These are phyloP conservation scores for Oophaga sylvatica DNA, from an alignment of 2,797 vertebrate species.

Conservation along the genomic window DNA sequence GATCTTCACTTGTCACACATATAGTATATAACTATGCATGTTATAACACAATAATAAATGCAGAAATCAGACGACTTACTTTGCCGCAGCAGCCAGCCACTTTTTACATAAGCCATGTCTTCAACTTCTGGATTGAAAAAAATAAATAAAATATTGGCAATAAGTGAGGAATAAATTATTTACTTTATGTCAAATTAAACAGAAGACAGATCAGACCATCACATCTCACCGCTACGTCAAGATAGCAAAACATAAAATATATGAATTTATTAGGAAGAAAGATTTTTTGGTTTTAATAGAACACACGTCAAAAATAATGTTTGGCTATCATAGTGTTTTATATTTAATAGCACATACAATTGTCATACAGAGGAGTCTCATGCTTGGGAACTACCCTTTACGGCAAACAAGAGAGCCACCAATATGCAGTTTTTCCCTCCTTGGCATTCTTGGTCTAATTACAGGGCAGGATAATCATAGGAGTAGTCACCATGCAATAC, in stretches of 20 bases:
- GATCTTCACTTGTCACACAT: neutral
- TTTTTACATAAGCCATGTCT: conserved; percentile 83
- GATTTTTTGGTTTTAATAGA: neutral
- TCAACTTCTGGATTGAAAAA: conserved; percentile 62
- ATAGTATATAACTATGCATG: neutral
- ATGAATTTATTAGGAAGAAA: neutral
- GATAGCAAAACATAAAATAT: neutral
- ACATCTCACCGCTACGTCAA: neutral
- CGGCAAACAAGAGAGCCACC: too few species aligned
- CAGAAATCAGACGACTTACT: conserved; percentile 76
- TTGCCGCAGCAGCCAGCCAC: conserved; percentile 86
- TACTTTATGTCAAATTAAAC: neutral
- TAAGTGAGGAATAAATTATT: neutral
- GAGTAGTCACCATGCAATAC: too few species aligned
- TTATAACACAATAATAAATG: neutral
- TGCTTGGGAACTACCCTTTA: too few species aligned
- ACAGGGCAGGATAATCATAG: too few species aligned
- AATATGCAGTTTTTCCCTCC: too few species aligned
- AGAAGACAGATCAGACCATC: neutral
- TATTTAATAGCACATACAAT: too few species aligned
- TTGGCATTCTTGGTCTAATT: too few species aligned
- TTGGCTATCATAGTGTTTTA: too few species aligned
- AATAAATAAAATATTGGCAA: neutral
- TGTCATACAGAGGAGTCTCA: too few species aligned
- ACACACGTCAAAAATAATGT: neutral